Conservation (phyloP, 2,113 vertebrate species). For the Hypocryptadius cinnamomeus region DNA sequence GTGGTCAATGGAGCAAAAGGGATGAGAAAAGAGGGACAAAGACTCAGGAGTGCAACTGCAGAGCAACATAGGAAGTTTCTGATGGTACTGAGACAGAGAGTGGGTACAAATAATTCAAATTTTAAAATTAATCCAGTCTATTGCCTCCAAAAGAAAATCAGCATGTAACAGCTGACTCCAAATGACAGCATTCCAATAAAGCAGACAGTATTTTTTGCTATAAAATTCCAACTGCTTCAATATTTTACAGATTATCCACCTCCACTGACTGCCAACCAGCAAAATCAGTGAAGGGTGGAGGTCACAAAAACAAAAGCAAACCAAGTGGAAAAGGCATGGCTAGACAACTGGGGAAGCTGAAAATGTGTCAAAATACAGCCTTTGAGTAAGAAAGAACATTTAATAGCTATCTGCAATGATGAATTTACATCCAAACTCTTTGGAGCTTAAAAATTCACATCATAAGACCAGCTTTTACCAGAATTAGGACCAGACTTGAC, state of each 20-base stretch:
- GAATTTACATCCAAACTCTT: not conserved
- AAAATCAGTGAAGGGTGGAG: not conserved
- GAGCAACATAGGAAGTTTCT: not conserved
- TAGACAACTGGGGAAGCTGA: not conserved
- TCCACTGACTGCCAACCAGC: not conserved
- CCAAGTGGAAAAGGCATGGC: not conserved
- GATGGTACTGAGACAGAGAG: not conserved
- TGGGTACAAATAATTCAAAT: not conserved
- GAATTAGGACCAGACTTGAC: constrained; percentile 20
- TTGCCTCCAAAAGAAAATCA: not conserved
- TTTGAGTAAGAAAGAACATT: not conserved
- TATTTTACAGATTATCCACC: not conserved
- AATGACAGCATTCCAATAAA: not conserved
- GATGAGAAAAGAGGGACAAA: not conserved
- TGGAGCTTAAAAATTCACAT: not conserved
- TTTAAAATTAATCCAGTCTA: not conserved
- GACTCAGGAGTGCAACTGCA: fast-evolving
- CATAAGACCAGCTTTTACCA: not conserved
- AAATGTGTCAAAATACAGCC: not conserved
- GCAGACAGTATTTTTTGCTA: not conserved
- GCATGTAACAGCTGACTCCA: not conserved
- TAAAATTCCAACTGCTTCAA: not conserved
- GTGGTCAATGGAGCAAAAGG: not conserved
- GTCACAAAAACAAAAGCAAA: not conserved
- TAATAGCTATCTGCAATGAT: not conserved